These are phyloP conservation scores for Diorhabda carinulata DNA, from an alignment of 1,140 invertebrate genomes.

Conservation along the genomic window DNA sequence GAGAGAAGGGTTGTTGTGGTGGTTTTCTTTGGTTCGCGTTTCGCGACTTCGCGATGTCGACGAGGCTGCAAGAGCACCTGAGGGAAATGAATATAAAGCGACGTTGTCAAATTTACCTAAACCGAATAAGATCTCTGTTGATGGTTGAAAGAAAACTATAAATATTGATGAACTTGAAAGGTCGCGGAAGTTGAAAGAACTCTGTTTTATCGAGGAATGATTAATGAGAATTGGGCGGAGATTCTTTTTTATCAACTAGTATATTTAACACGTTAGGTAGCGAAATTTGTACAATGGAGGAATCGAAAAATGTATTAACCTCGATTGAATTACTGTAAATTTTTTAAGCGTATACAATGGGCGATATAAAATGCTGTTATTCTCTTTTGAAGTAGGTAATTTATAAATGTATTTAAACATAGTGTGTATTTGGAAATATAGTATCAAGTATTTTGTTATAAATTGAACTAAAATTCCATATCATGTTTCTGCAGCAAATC, in stretches of 20 bases:
- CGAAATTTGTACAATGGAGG: too few species aligned
- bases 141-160: not conserved
- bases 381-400: too few species aligned
- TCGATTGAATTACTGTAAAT: too few species aligned
- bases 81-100: slow-evolving; percentile 3
- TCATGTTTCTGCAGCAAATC: slow-evolving; percentile 21
- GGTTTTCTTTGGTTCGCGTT: slow-evolving; percentile 8
- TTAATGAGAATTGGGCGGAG: not conserved
- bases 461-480: not conserved
- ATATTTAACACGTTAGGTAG: slow-evolving; percentile 2
- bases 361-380: too few species aligned
- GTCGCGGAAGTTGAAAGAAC: slow-evolving; percentile 1
- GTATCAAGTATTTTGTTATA: too few species aligned
- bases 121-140: not conserved
- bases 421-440: too few species aligned
- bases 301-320: too few species aligned
- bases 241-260: not conserved
- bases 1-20: slow-evolving; percentile 1
- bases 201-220: not conserved
- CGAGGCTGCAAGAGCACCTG: slow-evolving; percentile 4
- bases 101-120: slow-evolving; percentile 6
- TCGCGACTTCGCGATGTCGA: slow-evolving; percentile 6
- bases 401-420: too few species aligned
- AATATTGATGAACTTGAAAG: slow-evolving; percentile 2
- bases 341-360: too few species aligned